A percentile compares a stretch with the other conserved stretches of the same genome.
These are phyloP conservation scores for Callorhinus ursinus DNA, from an alignment of 2,113 vertebrate species.

Conservation along the genomic window DNA sequence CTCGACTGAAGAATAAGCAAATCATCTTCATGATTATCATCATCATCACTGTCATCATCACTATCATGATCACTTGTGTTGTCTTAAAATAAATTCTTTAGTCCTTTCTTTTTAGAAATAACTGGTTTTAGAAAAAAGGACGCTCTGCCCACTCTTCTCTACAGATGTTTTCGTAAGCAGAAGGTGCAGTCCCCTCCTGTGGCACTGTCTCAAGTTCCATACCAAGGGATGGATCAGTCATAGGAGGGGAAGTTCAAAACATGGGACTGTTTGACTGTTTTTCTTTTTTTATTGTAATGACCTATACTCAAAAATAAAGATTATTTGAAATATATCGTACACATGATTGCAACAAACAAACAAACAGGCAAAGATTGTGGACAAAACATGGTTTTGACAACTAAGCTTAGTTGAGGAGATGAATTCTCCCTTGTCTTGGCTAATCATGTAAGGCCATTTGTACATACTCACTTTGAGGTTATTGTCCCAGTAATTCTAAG, in stretches of 20 bases:
- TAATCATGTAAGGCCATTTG: background rate
- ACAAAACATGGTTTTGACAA: background rate
- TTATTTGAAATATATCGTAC: background rate
- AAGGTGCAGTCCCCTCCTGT: background rate
- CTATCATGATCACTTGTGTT: background rate
- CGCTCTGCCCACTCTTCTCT: background rate
- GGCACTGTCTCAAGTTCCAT: background rate
- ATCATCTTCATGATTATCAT: background rate
- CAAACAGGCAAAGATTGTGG: background rate
- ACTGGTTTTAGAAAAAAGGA: background rate
- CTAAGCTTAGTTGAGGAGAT: background rate
- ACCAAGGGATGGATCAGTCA: background rate
- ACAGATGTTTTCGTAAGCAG: background rate
- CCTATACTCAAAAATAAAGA: background rate
- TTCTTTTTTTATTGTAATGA: background rate
- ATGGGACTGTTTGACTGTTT: background rate
- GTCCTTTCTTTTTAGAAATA: background rate
- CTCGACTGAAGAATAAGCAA: background rate
- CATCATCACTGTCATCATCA: background rate
- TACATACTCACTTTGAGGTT: background rate
- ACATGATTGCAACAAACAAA: background rate
- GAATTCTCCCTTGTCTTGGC: background rate
- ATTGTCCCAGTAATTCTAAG: background rate
- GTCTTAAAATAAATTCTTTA: background rate
- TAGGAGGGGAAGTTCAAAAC: background rate